Evolutionary conservation across 1,140 invertebrate species (phyloP).

Genomic region (Atta cephalotes): DNA sequence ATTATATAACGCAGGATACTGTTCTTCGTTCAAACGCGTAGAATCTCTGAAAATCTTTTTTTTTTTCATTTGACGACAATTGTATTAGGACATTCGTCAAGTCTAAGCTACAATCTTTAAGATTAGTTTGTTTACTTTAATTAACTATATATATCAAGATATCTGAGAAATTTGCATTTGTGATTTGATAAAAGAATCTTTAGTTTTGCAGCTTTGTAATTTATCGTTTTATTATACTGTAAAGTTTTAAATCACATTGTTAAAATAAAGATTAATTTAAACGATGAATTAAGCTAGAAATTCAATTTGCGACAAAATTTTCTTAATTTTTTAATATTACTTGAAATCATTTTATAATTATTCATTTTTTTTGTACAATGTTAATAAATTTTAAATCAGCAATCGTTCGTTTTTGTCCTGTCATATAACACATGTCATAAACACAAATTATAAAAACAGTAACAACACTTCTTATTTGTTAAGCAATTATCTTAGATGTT

Average conservation of each 20-base stretch:
- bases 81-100: background rate
- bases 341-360: background rate
- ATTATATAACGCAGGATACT: slow-evolving; percentile 77
- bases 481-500: background rate
- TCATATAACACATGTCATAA: too few species aligned
- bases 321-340: background rate
- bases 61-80: slow-evolving; percentile 17
- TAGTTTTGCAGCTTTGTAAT: background rate
- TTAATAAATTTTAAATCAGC: too few species aligned
- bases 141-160: background rate
- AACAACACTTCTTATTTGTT: background rate
- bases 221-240: background rate
- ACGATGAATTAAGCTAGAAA: background rate
- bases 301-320: background rate
- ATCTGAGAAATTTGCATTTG: background rate
- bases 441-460: too few species aligned
- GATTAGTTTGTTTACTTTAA: background rate
- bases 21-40: slow-evolving; percentile 73
- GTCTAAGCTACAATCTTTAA: background rate
- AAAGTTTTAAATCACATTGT: background rate
- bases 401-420: too few species aligned
- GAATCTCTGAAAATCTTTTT: slow-evolving; percentile 71
- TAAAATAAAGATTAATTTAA: background rate
- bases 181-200: background rate
- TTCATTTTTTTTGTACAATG: too few species aligned